Evolutionary conservation across 1,140 invertebrate species (phyloP), one percentile per base, ranked within the genome.

Genomic region (Archegozetes longisetosus): DNA sequence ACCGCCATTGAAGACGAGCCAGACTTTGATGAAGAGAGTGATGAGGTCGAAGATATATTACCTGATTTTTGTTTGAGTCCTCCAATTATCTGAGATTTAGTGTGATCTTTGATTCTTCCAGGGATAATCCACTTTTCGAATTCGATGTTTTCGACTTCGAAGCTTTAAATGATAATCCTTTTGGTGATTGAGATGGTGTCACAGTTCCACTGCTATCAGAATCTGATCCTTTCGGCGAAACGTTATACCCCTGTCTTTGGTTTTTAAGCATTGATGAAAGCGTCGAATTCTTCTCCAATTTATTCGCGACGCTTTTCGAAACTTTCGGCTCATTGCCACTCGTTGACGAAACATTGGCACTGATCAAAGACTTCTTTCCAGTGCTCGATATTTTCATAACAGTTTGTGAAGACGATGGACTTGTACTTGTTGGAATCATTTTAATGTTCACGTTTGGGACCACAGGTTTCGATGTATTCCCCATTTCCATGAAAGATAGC

Each of bases 41-140:
- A 46, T 50, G 60, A 51, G 47, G 60, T 55, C 24, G 60, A 61
- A 49, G 62, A 54, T 55, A 61, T 64, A n/a, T n/a, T n/a, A 3
- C 58, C 53, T 17, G 27, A 26, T 40, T 61, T 64, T 48, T 59
- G 52, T 20, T 51, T 49, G 6, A 6, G 6, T 9, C 6, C 17
- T 9, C 32, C 32, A 9, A 40, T 9, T 40, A 6, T 17, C 17
- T 40, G 32, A 9, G 17, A 9, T 17, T 40, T 40, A n/a, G n/a
- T n/a, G 17, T 40, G 32, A 9, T 40, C 32, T 40, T 40, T 40
- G 17, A 17, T 6, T 40, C 32, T 40, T 40, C 32, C 32, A 40
- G 32, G 32, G 17, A 17, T 9, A 40, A 17, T 40, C 32, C 32
- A 40, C 32, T 40, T 40, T 40, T 40, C 6, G 32, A 40, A 9